Base-by-base conservation (phyloP, 2,113 vertebrate genomes). In the Mystacornis crossleyi region DNA sequence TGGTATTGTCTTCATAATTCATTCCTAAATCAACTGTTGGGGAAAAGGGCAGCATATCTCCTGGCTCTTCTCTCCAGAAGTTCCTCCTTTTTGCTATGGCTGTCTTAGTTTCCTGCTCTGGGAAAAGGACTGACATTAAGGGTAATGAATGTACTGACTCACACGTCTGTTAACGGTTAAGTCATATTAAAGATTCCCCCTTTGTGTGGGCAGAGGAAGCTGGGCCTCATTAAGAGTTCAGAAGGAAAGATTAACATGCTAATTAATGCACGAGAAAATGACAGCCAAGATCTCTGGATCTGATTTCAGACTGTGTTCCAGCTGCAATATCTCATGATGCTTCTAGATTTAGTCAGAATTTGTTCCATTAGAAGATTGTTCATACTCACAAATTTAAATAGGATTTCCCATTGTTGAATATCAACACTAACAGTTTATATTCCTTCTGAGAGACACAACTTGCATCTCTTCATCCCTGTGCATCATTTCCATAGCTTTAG, bases 241-340 rank as follows among this genome's bases (percentile, higher is more conserved):
- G 93, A 91, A 85, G 45, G 28, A 85, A 91, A 89, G 71, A 95
- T 82, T 88, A 88, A 67, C 33, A 21, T 25, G 24, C 90, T 92
- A 89, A 95, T 96, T 94, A 94, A 58, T 62, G 62, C 43, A 33
- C 69, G 65, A 60, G 55, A 83, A 95, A 92, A 92, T 40, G 50
- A 75, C 45, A 95, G 54, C n/a, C 86, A 84, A 70, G 81, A 81
- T 50, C 53, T 93, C 74, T 86, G 88, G 53, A 62, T 88, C 18
- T 85, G 66, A 66, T 93, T 94, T 78, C 53, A 87, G 55, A 25
- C 33, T 31, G 17, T 61, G 42, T 62, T 91, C 70, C 89, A 54
- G 62, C 51, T 80, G 58, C 38, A 92, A 6, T 61, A 61, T 21
- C 16, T 75, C 66, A 31, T 40, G 62, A 53, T 8, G 9, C 40